Evolutionary conservation across 2,888 invertebrate genomes (phyloP).

Genomic region (Pollenia griseotomentosa): DNA sequence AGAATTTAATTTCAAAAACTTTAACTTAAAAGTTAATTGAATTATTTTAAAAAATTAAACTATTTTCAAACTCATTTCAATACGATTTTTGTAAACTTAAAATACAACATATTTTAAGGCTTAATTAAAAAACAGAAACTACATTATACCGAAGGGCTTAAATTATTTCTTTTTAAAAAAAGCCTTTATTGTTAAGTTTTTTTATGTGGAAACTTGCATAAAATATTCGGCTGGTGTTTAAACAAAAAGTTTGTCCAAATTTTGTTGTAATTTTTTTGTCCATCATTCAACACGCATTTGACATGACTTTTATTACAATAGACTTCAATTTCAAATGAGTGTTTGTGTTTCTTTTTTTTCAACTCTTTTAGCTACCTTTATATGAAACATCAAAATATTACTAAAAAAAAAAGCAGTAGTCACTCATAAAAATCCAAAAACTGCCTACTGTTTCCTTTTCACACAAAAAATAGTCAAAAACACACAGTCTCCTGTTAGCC

Average conservation of each 20-base stretch:
- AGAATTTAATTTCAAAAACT: too few relatives aligned
- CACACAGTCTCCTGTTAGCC: neutral
- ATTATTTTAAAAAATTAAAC: too few relatives aligned
- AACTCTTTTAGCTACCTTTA: conserved; percentile 43
- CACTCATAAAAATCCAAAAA: conserved; percentile 23
- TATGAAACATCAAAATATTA: conserved; percentile 31
- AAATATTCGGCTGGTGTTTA: conserved; percentile 13
- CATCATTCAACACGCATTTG: conserved; percentile 68
- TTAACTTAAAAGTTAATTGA: too few relatives aligned
- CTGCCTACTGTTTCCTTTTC: conserved; percentile 42
- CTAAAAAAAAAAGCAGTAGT: conserved; percentile 24
- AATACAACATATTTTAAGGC: conserved; percentile 51
- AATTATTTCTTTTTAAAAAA: conserved; percentile 14
- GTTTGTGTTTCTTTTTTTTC: conserved; percentile 14
- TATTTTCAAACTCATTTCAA: neutral
- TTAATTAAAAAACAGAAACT: conserved; percentile 12
- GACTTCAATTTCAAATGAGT: conserved; percentile 65
- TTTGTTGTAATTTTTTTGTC: conserved; percentile 33
- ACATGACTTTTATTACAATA: conserved; percentile 73
- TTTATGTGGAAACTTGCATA: neutral
- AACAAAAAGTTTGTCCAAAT: conserved; percentile 55
- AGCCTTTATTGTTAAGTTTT: too few relatives aligned
- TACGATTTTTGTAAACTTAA: neutral
- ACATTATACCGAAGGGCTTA: conserved; percentile 6
- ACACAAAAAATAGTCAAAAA: neutral